Evolutionary conservation across 1,140 invertebrate species (phyloP).

Genomic region (Leptestheria dahalacensis): DNA sequence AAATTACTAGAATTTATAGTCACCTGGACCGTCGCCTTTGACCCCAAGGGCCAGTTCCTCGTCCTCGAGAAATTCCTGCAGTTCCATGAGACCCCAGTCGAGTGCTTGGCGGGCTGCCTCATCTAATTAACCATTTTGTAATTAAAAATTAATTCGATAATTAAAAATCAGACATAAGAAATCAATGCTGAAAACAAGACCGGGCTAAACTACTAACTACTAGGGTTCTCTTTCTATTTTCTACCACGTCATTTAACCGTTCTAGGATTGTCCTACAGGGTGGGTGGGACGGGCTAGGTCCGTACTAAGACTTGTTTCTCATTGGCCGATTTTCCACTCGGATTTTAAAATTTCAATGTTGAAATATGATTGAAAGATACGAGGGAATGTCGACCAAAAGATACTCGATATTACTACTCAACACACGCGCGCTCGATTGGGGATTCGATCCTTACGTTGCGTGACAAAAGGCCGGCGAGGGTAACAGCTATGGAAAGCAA

Average conservation of each 20-base stretch:
- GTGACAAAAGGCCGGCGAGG: neutral
- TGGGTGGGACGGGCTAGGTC: too few species aligned
- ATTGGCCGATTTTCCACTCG: too few species aligned
- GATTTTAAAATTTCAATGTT: neutral
- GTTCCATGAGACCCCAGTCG: constrained; percentile 32
- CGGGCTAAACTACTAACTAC: too few species aligned
- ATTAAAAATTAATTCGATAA: too few species aligned
- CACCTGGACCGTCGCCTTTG: constrained; percentile 23
- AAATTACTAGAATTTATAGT: neutral
- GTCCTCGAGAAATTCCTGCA: constrained; percentile 35
- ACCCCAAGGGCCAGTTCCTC: constrained; percentile 27
- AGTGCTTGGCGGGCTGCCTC: constrained; percentile 24
- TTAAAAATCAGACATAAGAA: neutral
- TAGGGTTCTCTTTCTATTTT: too few species aligned
- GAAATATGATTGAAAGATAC: neutral
- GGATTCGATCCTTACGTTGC: neutral
- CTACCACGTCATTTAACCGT: too few species aligned
- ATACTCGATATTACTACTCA: neutral
- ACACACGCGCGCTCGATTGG: too few species aligned
- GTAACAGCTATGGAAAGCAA: constrained; percentile 12
- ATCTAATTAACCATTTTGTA: constrained; percentile 17
- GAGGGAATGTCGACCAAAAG: neutral
- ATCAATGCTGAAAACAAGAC: too few species aligned
- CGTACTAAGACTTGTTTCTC: too few species aligned
- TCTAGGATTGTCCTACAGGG: too few species aligned